Evolutionary conservation across 2,888 invertebrate species (phyloP), one percentile per base, ranked within the genome.

Genomic region (Lomographa bimaculata): DNA sequence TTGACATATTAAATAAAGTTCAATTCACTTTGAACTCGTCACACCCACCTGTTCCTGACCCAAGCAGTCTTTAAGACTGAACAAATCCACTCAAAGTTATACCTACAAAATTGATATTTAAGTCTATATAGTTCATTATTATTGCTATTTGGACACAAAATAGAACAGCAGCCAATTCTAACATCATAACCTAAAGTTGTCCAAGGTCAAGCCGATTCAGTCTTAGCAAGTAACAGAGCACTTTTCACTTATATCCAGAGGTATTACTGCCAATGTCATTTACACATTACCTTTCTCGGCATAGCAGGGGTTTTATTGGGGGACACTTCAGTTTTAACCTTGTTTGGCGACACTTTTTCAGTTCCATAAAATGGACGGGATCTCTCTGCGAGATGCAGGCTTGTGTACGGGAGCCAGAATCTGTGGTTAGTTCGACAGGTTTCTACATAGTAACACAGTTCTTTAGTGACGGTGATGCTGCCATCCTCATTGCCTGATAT

Each of bases 331-430:
- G 24, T 41, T 30, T 54, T 49, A 3, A 30, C 33, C 12, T 72
- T 71, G 2, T 64, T 60, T 9, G 59, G 37, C 7, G 65, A 52
- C 30, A 65, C 71, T 9, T 64, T 53, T 1, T 51, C 52, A n/a
- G 69, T 54, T 1, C 87, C 87, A 42, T 87, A 89, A 47, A 81
- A 89, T 0, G 87, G 87, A n/a, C 87, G 63, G 3, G 79, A 80
- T 1, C 87, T 55, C 29, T 73, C 82, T 8, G 87, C 84, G 1
- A 89, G 50, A 8, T 73, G 65, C 38, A 89, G 60, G 14, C 78
- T 64, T 5, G 87, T 86, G 47, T 85, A 87, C 0, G 87, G 87
- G 2, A 89, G 37, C 87, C 87, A 89, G 14, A 84, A 55, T 21
- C 54, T 61, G 10, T 79, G 60, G 18, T 76, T 81, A 0, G 66